These are phyloP conservation scores for Microlaimidae sp. DNA, from an alignment of 2,888 invertebrate species.

Conservation along the genomic window DNA sequence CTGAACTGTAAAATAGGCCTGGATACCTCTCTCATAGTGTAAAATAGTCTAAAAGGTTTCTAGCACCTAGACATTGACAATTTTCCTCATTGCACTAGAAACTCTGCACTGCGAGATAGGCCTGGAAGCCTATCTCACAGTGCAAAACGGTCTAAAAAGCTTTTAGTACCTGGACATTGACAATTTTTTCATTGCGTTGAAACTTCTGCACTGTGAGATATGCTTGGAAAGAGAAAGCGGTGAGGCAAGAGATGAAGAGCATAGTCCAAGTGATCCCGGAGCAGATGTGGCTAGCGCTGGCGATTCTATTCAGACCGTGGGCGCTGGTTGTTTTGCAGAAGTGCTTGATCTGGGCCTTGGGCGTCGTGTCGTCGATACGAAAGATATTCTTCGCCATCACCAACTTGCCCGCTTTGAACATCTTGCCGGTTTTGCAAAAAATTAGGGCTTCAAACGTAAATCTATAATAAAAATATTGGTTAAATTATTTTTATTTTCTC, in stretches of 20 bases:
- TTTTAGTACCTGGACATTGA: conserved; percentile 29
- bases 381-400: too few relatives aligned
- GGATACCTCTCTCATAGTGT: too few relatives aligned
- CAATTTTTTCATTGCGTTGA: conserved; percentile 30
- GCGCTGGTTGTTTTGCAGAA: neutral
- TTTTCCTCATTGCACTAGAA: conserved; percentile 31
- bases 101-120: conserved; percentile 25
- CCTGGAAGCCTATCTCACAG: too few relatives aligned
- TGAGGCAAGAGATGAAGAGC: conserved; percentile 26
- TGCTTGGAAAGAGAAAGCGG: conserved; percentile 27
- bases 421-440: too few relatives aligned
- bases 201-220: conserved; percentile 26
- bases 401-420: too few relatives aligned
- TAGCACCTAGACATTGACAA: conserved; percentile 30
- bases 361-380: too few relatives aligned
- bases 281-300: neutral
- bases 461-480: too few relatives aligned
- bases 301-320: neutral
- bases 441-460: too few relatives aligned
- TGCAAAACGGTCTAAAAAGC: too few relatives aligned
- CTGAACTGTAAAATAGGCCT: conserved; percentile 27
- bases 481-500: too few relatives aligned
- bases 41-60: too few relatives aligned
- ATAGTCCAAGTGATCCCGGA: conserved; percentile 20
- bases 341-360: neutral